phyloP scores from a whole-genome alignment of 2,113 vertebrate genomes.

The Ibidorhyncha struthersii region DNA sequence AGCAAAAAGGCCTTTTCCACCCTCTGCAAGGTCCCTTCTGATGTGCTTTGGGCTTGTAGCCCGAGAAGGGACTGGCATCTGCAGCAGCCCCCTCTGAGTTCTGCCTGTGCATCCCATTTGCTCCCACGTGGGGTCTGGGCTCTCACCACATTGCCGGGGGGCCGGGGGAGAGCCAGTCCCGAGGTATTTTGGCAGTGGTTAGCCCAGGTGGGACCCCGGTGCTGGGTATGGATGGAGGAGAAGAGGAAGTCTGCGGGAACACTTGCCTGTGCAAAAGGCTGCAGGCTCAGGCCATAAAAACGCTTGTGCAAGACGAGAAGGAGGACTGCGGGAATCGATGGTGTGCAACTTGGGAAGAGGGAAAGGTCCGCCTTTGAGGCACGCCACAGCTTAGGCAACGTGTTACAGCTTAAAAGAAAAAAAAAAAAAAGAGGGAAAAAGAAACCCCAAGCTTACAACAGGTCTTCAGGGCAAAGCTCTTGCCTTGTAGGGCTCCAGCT shows the following conservation, averaged over 20 bases:
- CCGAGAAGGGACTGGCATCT: background rate
- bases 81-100: background rate
- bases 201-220: rapidly evolving
- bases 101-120: background rate
- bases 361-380: background rate
- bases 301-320: background rate
- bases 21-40: background rate
- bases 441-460: background rate
- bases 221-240: background rate
- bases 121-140: rapidly evolving
- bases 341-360: background rate
- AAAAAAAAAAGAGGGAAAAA: background rate
- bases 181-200: rapidly evolving
- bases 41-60: background rate
- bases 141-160: background rate
- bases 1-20: background rate
- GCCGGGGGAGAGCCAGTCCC: rapidly evolving
- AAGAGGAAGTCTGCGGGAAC: background rate
- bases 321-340: background rate
- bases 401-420: background rate
- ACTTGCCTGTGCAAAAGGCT: background rate
- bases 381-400: background rate
- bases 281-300: rapidly evolving
- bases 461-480: background rate
- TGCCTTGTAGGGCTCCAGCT: background rate